phyloP scores from a whole-genome alignment of 2,797 vertebrate species.

The Amphiprion clarkii region DNA sequence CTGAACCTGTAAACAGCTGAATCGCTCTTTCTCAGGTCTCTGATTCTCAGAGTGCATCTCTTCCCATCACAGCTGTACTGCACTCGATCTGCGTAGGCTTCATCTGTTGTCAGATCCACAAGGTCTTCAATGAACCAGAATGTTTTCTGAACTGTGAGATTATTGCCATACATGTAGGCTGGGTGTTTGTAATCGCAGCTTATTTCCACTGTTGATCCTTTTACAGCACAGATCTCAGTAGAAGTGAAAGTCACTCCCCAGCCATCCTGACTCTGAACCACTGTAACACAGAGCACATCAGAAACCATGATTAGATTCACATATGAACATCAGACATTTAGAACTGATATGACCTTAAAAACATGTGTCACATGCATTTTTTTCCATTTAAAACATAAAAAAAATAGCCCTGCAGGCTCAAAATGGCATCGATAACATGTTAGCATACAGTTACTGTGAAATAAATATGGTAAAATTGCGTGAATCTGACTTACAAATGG shows the following conservation, averaged over 20 bases:
- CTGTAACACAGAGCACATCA: constrained; percentile 42
- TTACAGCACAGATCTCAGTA: constrained; percentile 1
- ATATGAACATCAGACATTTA: no score
- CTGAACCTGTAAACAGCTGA: constrained; percentile 63
- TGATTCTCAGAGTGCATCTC: constrained; percentile 58
- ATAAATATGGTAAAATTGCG: no score
- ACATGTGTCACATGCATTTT: no score
- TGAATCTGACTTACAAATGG: no score
- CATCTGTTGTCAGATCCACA: constrained; percentile 1
- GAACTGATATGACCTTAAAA: no score
- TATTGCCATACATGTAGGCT: no score
- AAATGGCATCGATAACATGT: no score
- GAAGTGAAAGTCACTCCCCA: constrained; percentile 28
- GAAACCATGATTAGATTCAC: background rate
- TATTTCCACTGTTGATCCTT: constrained; percentile 15
- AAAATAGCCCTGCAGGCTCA: no score
- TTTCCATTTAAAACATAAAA: no score
- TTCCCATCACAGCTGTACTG: rapidly evolving
- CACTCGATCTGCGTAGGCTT: constrained; percentile 26
- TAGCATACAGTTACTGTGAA: no score
- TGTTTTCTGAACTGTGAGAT: no score
- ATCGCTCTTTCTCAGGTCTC: constrained; percentile 37
- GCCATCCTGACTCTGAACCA: rapidly evolving
- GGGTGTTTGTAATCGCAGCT: background rate
- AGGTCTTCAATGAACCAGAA: no score